A percentile compares a stretch with the other conserved stretches of the same genome.
phyloP scores from a whole-genome alignment of 2,888 invertebrate genomes.

The Callosobruchus maculatus region DNA sequence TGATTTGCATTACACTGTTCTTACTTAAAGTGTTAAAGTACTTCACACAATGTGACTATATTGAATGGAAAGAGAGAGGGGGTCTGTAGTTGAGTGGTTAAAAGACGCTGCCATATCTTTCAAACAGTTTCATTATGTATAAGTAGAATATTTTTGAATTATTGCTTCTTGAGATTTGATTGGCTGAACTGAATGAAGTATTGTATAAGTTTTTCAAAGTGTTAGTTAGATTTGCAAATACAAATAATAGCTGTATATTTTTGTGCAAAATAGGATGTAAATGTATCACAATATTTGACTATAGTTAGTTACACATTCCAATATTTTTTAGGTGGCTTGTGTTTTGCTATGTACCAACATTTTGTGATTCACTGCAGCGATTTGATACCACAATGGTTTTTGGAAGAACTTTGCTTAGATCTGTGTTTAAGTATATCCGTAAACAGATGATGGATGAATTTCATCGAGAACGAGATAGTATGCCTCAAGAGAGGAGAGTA shows the following conservation, averaged over 20 bases:
- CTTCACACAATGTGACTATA: slow-evolving; percentile 13
- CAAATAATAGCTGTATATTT: no score
- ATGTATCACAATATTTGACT: no score
- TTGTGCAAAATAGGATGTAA: no score
- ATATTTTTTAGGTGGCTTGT: slow-evolving; percentile 73
- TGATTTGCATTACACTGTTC: slow-evolving; percentile 4
- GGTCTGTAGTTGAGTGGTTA: slow-evolving; percentile 5
- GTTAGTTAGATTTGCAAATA: no score
- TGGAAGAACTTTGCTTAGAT: slow-evolving; percentile 80
- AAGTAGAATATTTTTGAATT: no score
- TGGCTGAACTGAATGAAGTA: no score
- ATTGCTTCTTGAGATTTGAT: no score
- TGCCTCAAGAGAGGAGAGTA: slow-evolving; percentile 78
- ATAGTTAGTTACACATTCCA: no score
- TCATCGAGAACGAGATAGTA: slow-evolving; percentile 81
- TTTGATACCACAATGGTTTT: slow-evolving; percentile 90
- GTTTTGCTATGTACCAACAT: slow-evolving; percentile 92
- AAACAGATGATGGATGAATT: slow-evolving; percentile 89
- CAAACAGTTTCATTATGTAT: slow-evolving; percentile 9
- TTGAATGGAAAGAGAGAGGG: slow-evolving; percentile 17
- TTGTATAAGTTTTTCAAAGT: no score
- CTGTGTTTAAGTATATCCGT: slow-evolving; percentile 75
- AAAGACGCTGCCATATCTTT: slow-evolving; percentile 21
- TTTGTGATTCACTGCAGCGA: slow-evolving; percentile 88
- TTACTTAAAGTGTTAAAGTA: neutral